Base-by-base conservation (phyloP, 2,888 invertebrate genomes). In the Latrodectus hesperus region DNA sequence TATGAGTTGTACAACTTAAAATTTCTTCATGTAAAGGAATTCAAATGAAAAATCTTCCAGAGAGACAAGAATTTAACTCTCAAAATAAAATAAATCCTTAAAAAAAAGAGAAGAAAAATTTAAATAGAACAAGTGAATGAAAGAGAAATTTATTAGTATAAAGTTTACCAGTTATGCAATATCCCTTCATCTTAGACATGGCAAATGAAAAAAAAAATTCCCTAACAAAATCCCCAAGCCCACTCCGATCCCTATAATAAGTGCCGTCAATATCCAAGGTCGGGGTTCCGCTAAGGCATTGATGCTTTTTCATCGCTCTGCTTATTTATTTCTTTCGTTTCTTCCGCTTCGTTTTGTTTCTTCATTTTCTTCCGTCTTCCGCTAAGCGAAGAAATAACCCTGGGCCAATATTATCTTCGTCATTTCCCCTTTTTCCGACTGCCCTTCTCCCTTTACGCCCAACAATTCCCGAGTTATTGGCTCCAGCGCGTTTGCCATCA, bases 361-460 rank as follows among this genome's bases (percentile, higher is more conserved):
- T 85, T 85, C 79, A 79, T 85, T 80, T 80, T 75, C 74, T 70
- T 60, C 68, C 14, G 68, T 71, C 76, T 76, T 22, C 72, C 52
- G 26, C 77, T 78, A 78, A 87, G 77, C 86, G 86, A 87, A 87
- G 86, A 80, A 77, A 81, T 87, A 81, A 81, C 86, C 73, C 60
- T 52, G 77, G 72, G 76, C 81, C 81, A 87, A 87, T 87, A 87
- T 87, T 87, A 87, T 81, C 86, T 81, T 60, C 64, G 49, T 17
- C 74, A 22, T 60, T n/a, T 80, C 52, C 65, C 17, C 11, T 12
- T 49, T 67, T 17, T 49, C 76, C 55, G 38, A 38, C 38, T 38
- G 38, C 55, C 52, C 17, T 60, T 26, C 64, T 52, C 51, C 51
- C 78, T 52, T 67, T 53, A 52, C 22, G 78, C 71, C 17, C 70